Evolutionary conservation across 2,797 vertebrate genomes (phyloP).

Genomic region (Tauraco hartlaubi): DNA sequence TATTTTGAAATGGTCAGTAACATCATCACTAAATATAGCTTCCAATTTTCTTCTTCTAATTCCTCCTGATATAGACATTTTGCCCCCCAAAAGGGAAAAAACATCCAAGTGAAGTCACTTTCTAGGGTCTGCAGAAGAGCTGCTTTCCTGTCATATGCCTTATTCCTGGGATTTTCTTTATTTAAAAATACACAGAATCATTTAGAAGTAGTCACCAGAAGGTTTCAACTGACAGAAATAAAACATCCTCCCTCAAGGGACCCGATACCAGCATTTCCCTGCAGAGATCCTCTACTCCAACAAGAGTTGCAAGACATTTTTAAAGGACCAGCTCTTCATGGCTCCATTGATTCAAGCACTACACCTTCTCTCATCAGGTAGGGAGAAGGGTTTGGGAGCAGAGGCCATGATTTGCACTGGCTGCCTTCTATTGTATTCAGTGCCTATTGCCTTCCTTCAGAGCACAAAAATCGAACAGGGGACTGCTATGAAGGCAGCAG

Average conservation of each 20-base stretch:
- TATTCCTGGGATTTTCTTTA: neutral
- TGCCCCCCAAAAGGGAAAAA: neutral
- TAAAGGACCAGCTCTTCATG: neutral
- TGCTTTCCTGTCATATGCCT: neutral
- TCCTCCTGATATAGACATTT: neutral
- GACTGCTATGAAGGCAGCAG: neutral
- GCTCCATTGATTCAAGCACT: neutral
- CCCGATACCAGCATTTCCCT: neutral
- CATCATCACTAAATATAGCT: neutral
- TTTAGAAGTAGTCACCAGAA: neutral
- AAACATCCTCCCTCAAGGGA: neutral
- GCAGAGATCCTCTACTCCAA: neutral
- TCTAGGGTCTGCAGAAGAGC: neutral
- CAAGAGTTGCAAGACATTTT: neutral
- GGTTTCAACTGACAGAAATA: neutral
- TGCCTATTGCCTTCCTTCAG: neutral
- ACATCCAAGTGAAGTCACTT: neutral
- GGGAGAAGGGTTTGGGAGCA: neutral
- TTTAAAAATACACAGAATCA: neutral
- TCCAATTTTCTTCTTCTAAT: neutral
- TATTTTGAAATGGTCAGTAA: neutral
- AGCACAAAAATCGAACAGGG: neutral
- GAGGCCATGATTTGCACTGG: neutral
- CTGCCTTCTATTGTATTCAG: neutral
- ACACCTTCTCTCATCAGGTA: neutral